Conservation (phyloP, 2,113 vertebrate genomes). For the Nothobranchius furzeri region DNA sequence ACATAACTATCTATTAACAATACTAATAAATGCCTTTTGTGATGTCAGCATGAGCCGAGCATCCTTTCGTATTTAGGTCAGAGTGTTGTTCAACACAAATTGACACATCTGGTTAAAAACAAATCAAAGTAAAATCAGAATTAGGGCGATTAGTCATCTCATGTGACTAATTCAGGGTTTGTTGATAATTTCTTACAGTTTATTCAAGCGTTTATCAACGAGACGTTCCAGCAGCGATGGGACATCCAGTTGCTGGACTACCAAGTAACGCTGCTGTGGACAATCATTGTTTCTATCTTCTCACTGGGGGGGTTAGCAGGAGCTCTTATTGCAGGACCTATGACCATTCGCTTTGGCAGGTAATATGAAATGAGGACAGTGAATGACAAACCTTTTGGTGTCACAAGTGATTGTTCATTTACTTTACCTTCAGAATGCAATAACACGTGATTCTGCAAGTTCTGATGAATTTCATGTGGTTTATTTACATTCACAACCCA, state of each 20-base stretch:
- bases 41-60: not conserved
- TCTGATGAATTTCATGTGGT: not conserved
- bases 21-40: not conserved
- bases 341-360: slow-evolving; percentile 87
- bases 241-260: slow-evolving; percentile 74
- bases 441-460: not conserved
- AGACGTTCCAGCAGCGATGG: slow-evolving; percentile 80
- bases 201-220: slow-evolving; percentile 87
- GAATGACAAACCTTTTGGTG: slow-evolving; percentile 23
- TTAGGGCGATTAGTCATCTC: slow-evolving; percentile 16
- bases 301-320: slow-evolving; percentile 86
- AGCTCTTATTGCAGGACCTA: slow-evolving; percentile 85
- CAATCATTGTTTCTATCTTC: slow-evolving; percentile 86
- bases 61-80: slow-evolving; percentile 13
- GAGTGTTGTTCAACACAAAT: not conserved
- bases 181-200: slow-evolving; percentile 68
- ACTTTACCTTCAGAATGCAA: not conserved
- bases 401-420: slow-evolving; percentile 12
- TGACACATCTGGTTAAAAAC: too few species aligned
- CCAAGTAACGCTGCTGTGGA: slow-evolving; percentile 86
- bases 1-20: not conserved
- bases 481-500: too few species aligned
- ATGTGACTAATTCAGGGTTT: too few species aligned
- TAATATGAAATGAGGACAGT: slow-evolving; percentile 54
- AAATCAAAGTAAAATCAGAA: not conserved